Evolutionary conservation across 2,888 invertebrate species (phyloP), one percentile per base, ranked within the genome.

Genomic region (Rhagium mordax): DNA sequence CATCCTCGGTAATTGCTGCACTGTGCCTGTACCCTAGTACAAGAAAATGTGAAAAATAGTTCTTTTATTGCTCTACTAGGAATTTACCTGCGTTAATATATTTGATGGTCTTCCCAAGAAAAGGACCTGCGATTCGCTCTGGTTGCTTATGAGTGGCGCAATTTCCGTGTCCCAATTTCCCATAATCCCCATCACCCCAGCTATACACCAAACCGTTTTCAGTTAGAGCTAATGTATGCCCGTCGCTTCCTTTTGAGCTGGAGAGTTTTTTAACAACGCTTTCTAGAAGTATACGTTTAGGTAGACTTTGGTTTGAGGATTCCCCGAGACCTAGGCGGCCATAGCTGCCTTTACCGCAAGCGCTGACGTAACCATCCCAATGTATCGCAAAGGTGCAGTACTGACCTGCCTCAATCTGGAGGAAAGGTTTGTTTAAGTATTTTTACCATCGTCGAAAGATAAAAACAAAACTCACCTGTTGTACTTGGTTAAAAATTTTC

Each of bases 261-360:
- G 90, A 90, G 13, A 91, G 83, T 75, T 87, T 87, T 77, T 88
- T 89, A n/a, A 90, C 87, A 33, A 87, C 87, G 18, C 88, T 88
- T 51, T 90, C 90, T 72, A 92, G 87, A 48, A 88, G 85, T 61
- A 92, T 86, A 67, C 88, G 88, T 81, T 91, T 91, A 0, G 91
- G 91, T 57, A 88, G 83, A 8, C 89, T 87, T 81, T 92, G 92
- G 83, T 91, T 92, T 69, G 89, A 89, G 0, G 91, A 91, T 84
- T 92, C 92, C 0, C 92, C 92, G 0, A 92, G 86, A 0, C 92
- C 92, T n/a, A 92, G 85, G 24, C 92, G 87, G 0, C 92, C 92
- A 83, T 92, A 92, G 80, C 91, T 91, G 0, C 91, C 91, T 85
- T 91, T 92, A 2, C 92, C 91, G 84, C 92, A 92, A 1, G 91